Conservation (phyloP, 2,797 vertebrate genomes). For the Sebastes matsubarae region DNA sequence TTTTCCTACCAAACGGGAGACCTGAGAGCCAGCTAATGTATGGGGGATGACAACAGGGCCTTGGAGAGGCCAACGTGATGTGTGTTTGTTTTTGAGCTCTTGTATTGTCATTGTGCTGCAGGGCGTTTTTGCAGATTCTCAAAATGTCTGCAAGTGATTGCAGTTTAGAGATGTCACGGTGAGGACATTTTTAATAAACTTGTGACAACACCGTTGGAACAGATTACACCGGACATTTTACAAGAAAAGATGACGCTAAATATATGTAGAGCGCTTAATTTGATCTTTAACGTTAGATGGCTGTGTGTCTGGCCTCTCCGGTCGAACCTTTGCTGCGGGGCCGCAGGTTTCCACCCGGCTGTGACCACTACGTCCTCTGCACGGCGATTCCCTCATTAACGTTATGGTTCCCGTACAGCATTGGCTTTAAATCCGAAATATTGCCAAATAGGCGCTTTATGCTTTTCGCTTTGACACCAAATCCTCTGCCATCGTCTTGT, state of each 20-base stretch:
- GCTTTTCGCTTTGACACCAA: neutral
- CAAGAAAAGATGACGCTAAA: too few relatives aligned
- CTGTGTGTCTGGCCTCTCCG: too few relatives aligned
- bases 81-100: neutral
- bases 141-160: neutral
- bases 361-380: too few relatives aligned
- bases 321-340: too few relatives aligned
- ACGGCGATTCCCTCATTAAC: neutral
- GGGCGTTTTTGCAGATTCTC: neutral
- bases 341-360: too few relatives aligned
- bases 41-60: conserved; percentile 39
- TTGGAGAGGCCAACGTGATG: conserved; percentile 12
- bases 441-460: neutral
- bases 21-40: conserved; percentile 36
- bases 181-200: neutral
- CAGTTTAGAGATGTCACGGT: neutral
- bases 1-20: conserved; percentile 37
- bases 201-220: too few relatives aligned
- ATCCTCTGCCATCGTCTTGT: neutral
- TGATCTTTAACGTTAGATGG: too few relatives aligned
- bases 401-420: neutral
- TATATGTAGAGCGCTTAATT: too few relatives aligned
- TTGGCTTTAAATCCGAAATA: neutral
- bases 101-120: neutral
- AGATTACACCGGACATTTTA: too few relatives aligned